These are phyloP conservation scores for Drosophila cardini DNA, from an alignment of 1,140 invertebrate species.

Conservation along the genomic window DNA sequence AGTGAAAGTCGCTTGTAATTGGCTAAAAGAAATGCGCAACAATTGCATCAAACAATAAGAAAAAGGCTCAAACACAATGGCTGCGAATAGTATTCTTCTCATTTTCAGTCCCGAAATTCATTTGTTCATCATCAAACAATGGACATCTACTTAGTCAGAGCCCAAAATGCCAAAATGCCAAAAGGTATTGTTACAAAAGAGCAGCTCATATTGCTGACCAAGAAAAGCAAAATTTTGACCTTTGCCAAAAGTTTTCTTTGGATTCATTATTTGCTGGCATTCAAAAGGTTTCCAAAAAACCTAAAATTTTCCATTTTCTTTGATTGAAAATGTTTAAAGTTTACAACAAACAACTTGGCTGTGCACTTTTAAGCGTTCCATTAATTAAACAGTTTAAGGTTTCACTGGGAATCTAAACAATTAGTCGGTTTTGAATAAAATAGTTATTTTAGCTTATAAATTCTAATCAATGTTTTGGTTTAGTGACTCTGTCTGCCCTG, in stretches of 20 bases:
- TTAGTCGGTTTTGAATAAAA: too few relatives aligned
- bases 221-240: not conserved
- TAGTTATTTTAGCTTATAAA: too few relatives aligned
- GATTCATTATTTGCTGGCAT: not conserved
- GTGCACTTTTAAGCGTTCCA: constrained; percentile 57
- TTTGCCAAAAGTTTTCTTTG: constrained; percentile 18
- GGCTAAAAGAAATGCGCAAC: constrained; percentile 6
- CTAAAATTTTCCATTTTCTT: constrained; percentile 52
- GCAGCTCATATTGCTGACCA: not conserved
- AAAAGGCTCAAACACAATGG: constrained; percentile 21
- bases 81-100: constrained; percentile 26
- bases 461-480: not conserved
- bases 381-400: constrained; percentile 6
- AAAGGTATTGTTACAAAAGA: constrained; percentile 6
- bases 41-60: not conserved
- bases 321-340: constrained; percentile 37
- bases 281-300: constrained; percentile 39
- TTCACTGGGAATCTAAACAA: not conserved
- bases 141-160: not conserved
- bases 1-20: constrained; percentile 16
- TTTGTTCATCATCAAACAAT: constrained; percentile 25
- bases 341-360: constrained; percentile 27
- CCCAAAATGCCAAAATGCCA: not conserved
- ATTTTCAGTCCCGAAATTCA: constrained; percentile 12
- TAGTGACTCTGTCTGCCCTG: not conserved